phyloP scores from a whole-genome alignment of 1,140 invertebrate genomes.

The Drosophila teissieri region DNA sequence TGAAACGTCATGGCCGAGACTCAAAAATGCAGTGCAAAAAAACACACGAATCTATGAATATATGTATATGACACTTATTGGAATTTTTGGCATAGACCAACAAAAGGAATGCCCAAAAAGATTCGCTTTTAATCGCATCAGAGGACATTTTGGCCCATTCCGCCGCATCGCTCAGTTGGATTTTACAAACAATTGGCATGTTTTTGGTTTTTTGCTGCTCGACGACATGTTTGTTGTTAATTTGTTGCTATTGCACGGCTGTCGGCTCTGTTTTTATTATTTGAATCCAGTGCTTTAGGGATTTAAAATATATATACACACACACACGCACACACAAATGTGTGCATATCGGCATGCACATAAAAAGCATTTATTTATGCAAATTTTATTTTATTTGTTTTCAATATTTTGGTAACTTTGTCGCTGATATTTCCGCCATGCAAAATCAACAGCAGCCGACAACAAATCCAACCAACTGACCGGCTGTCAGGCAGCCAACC shows the following conservation, averaged over 20 bases:
- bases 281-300: constrained; percentile 75
- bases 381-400: constrained; percentile 83
- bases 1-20: background rate
- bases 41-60: constrained; percentile 1
- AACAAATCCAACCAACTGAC: constrained; percentile 42
- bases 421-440: constrained; percentile 79
- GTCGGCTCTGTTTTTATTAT: constrained; percentile 56
- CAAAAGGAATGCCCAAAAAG: constrained; percentile 52
- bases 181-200: constrained; percentile 71
- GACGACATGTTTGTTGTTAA: constrained; percentile 72
- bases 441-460: constrained; percentile 63
- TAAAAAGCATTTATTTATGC: constrained; percentile 76
- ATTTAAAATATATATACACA: constrained; percentile 62
- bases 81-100: constrained; percentile 45
- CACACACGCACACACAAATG: constrained; percentile 38
- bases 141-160: constrained; percentile 17
- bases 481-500: constrained; percentile 28
- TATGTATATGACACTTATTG: constrained; percentile 32
- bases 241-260: constrained; percentile 58
- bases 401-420: constrained; percentile 82
- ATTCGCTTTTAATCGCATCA: constrained; percentile 78
- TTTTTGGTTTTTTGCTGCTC: constrained; percentile 71
- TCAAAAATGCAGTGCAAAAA: background rate
- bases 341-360: constrained; percentile 5
- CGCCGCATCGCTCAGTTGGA: constrained; percentile 9